phyloP scores from a whole-genome alignment of 1,140 invertebrate genomes.

The Medauroidea extradentata region DNA sequence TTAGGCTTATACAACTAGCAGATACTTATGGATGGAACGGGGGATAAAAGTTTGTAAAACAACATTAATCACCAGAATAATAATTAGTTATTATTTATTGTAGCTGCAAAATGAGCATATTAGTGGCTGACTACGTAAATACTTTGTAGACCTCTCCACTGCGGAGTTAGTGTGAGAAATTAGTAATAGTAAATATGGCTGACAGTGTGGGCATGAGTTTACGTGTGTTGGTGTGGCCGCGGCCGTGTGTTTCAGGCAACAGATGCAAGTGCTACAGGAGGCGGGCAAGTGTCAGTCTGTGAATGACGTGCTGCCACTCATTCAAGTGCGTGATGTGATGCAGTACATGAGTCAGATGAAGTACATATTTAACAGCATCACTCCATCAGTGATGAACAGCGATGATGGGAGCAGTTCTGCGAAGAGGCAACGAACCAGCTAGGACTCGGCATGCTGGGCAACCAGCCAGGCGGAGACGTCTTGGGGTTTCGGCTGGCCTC shows the following conservation, averaged over 20 bases:
- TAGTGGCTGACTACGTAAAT: too few species aligned
- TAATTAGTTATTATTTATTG: too few species aligned
- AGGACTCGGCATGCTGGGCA: conserved; percentile 46
- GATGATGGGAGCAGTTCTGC: conserved; percentile 45
- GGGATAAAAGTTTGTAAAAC: too few species aligned
- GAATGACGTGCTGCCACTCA: conserved; percentile 59
- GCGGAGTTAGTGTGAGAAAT: too few species aligned
- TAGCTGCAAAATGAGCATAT: too few species aligned
- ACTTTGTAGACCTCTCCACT: too few species aligned
- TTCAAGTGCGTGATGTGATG: conserved; percentile 75
- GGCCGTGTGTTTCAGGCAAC: conserved; percentile 54
- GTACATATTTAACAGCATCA: conserved; percentile 60
- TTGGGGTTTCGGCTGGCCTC: conserved; percentile 10
- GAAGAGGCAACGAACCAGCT: conserved; percentile 58
- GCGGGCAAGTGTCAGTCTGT: conserved; percentile 64
- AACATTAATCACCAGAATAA: too few species aligned
- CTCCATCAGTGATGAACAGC: conserved; percentile 18
- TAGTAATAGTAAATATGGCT: too few species aligned
- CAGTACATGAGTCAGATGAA: conserved; percentile 81
- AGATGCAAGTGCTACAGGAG: conserved; percentile 68
- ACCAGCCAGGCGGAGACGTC: not conserved
- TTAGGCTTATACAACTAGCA: too few species aligned
- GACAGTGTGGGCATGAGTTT: too few species aligned
- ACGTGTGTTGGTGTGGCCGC: conserved; percentile 3
- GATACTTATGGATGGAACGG: too few species aligned